Conservation (phyloP, 1,140 invertebrate genomes). For the Trichoplusia ni region DNA sequence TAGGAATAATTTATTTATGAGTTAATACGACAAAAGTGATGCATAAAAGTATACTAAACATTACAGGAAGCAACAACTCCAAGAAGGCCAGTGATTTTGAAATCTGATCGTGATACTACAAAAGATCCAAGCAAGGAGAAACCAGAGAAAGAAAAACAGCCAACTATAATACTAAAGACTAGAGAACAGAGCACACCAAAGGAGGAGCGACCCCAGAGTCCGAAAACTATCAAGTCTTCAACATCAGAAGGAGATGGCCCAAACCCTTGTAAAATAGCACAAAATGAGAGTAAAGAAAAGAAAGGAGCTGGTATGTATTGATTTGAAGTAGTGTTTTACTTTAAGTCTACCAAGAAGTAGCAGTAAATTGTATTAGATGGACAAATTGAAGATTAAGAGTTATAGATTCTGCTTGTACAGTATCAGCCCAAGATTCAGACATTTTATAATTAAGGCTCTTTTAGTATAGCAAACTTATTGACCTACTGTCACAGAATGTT, state of each 20-base stretch:
- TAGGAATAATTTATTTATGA: no score
- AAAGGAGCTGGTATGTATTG: slow-evolving; percentile 51
- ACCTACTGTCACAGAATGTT: no score
- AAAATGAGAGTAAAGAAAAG: slow-evolving; percentile 79
- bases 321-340: not conserved
- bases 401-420: no score
- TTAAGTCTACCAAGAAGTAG: no score
- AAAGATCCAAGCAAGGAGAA: slow-evolving; percentile 65
- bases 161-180: slow-evolving; percentile 77
- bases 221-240: slow-evolving; percentile 59
- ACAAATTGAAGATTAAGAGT: no score
- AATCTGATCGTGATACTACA: slow-evolving; percentile 70
- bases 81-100: slow-evolving; percentile 73
- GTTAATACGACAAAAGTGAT: no score
- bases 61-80: slow-evolving; percentile 62
- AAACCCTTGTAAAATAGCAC: slow-evolving; percentile 73
- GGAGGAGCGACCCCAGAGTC: slow-evolving; percentile 74
- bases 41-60: slow-evolving; percentile 4
- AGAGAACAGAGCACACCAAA: slow-evolving; percentile 75
- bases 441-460: no score
- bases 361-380: not conserved
- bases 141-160: slow-evolving; percentile 74
- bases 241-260: slow-evolving; percentile 59
- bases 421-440: no score
- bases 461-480: no score